These are phyloP conservation scores for Bursaphelenchus okinawaensis DNA, from an alignment of 2,888 invertebrate species.

Conservation along the genomic window DNA sequence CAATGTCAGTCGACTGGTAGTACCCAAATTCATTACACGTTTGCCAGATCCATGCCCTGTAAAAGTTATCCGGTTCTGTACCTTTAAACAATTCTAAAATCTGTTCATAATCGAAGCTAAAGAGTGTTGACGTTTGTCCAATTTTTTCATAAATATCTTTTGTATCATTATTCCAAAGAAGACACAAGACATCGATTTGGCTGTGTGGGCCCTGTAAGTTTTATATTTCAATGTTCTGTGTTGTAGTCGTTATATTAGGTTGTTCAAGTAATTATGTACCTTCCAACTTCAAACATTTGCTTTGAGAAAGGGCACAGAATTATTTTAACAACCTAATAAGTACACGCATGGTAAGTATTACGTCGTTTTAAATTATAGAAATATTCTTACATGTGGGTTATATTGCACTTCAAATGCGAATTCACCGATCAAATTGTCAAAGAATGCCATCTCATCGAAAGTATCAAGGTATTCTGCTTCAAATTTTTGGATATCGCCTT, in stretches of 20 bases:
- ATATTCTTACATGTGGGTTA: not conserved
- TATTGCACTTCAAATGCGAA: not conserved
- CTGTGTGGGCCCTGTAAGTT: too few relatives aligned
- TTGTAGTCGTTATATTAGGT: too few relatives aligned
- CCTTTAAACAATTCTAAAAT: not conserved
- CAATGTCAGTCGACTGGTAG: conserved; percentile 23
- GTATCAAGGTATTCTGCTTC: conserved; percentile 1
- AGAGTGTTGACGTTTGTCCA: not conserved
- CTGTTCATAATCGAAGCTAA: not conserved
- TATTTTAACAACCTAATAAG: too few relatives aligned
- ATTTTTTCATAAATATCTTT: not conserved
- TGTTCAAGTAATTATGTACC: too few relatives aligned
- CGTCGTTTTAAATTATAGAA: too few relatives aligned
- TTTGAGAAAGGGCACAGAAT: too few relatives aligned
- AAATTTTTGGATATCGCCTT: too few relatives aligned
- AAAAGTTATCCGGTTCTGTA: too few relatives aligned
- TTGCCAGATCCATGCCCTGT: conserved; percentile 8
- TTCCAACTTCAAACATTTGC: too few relatives aligned
- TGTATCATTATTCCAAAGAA: not conserved
- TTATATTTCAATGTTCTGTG: too few relatives aligned
- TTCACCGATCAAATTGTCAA: not conserved
- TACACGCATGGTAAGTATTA: too few relatives aligned
- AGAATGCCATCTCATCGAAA: not conserved
- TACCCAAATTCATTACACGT: conserved; percentile 28
- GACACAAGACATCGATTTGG: too few relatives aligned